Base-by-base conservation (phyloP, 2,113 vertebrate species). In the Triplophysa tibetana region DNA sequence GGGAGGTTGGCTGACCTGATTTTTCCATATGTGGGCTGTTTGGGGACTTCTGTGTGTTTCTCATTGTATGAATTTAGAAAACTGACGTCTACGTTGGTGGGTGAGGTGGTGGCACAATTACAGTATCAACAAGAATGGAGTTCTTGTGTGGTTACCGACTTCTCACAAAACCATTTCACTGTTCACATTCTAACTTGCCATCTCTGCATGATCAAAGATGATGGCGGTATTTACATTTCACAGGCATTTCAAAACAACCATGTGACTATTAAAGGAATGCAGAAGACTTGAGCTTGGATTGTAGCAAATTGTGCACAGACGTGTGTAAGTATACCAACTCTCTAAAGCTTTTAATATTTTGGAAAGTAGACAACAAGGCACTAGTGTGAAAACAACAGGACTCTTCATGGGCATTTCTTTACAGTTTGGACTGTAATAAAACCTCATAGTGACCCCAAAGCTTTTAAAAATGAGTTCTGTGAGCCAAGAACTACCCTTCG, bases 211-310 rank as follows among this genome's bases (percentile, higher is more conserved):
- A 75, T 76, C 43, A 29, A 64, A 52, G 24, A 76, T 23, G 23
- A 76, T 52, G 43, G 1, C 2, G 45, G 12, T 38, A 65, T 75
- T 75, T 75, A 62, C 14, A 61, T 74, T 75, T 68, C 38, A 2
- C 41, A 68, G 41, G 21, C n/a, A 23, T 29, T 50, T 48, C 58
- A 21, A 75, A 24, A 45, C 29, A 74, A 75, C 24, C 74, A 76
- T 38, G 62, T 65, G 74, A 76, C 74, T 65, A 45, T 45, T 43
- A 64, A 65, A 76, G 43, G 60, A 75, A 75, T 8, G n/a, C 74
- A 45, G 43, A 11, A 1, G 33, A 23, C 52, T 41, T 29, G n/a
- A 74, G 70, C 13, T 19, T 24, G 43, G 58, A 63, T 62, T 48
- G 45, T n/a, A 29, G 45, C 4, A 23, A 23, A 24, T 7, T 60